phyloP scores from a whole-genome alignment of 2,113 vertebrate genomes.

The Apeltes quadracus region DNA sequence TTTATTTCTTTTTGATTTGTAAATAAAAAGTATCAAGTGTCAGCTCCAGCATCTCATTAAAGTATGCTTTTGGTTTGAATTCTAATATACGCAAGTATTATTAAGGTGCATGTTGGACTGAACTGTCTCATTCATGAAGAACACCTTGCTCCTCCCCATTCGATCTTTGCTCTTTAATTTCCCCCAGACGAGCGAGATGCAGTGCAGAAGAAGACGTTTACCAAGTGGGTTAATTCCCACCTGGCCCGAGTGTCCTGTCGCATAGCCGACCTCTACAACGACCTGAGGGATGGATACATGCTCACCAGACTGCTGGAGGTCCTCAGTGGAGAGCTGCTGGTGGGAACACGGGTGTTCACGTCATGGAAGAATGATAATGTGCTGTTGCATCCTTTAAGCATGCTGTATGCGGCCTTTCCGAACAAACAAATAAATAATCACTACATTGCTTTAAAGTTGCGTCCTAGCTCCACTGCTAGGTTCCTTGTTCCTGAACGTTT shows the following conservation, averaged over 20 bases:
- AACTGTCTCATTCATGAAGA: not conserved
- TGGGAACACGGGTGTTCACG: conserved; percentile 57
- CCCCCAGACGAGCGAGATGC: conserved; percentile 90
- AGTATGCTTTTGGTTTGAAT: not conserved
- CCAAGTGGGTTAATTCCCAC: conserved; percentile 95
- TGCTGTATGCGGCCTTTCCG: not conserved
- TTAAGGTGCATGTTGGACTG: not conserved
- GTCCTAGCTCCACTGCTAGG: not conserved
- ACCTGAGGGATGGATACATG: conserved; percentile 91
- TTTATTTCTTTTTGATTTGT: no score
- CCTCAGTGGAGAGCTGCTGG: conserved; percentile 93
- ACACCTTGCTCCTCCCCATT: not conserved
- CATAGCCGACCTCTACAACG: conserved; percentile 89
- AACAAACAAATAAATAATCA: not conserved
- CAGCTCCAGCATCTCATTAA: not conserved
- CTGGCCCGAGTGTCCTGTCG: conserved; percentile 88
- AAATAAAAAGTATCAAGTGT: not conserved
- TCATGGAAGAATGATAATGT: no score
- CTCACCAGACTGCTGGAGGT: conserved; percentile 93
- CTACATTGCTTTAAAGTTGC: not conserved
- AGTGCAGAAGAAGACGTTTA: conserved; percentile 97
- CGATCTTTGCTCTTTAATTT: not conserved
- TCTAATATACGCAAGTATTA: not conserved
- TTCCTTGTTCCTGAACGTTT: not conserved
- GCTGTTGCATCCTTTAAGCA: not conserved